These are phyloP conservation scores for Dione juno DNA, from an alignment of 2,888 invertebrate genomes.

Conservation along the genomic window DNA sequence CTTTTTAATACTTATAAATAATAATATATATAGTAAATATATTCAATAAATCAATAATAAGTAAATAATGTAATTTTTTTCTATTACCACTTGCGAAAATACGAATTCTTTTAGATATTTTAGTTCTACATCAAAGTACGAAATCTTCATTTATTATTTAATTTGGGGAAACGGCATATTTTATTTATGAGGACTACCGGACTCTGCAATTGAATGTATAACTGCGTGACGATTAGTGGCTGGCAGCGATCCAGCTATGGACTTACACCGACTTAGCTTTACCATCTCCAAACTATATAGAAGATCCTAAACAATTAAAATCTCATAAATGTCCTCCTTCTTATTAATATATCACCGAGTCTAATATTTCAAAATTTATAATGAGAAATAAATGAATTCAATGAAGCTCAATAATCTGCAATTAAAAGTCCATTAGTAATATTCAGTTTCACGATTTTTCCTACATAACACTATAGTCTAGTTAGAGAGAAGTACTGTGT, in stretches of 20 bases:
- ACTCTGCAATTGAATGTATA: constrained; percentile 65
- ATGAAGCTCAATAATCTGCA: background rate
- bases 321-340: background rate
- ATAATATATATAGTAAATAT: background rate
- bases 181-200: constrained; percentile 46
- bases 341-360: constrained; percentile 3
- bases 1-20: background rate
- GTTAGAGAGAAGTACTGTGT: background rate
- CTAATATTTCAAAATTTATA: background rate
- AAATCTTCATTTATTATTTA: constrained; percentile 4
- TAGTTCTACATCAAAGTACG: background rate
- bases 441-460: background rate
- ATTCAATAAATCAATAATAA: too few species aligned
- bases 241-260: constrained; percentile 69
- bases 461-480: background rate
- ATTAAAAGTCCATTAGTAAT: background rate
- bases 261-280: constrained; percentile 59
- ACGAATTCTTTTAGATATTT: background rate
- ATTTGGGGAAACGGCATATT: constrained; percentile 32
- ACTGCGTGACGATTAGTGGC: constrained; percentile 69
- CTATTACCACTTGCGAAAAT: too few species aligned
- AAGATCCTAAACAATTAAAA: constrained; percentile 32
- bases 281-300: constrained; percentile 28
- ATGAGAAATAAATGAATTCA: background rate
- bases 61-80: too few species aligned